Evolutionary conservation across 2,888 invertebrate genomes (phyloP), one percentile per base, ranked within the genome.

Genomic region (Peribatodes rhomboidaria): DNA sequence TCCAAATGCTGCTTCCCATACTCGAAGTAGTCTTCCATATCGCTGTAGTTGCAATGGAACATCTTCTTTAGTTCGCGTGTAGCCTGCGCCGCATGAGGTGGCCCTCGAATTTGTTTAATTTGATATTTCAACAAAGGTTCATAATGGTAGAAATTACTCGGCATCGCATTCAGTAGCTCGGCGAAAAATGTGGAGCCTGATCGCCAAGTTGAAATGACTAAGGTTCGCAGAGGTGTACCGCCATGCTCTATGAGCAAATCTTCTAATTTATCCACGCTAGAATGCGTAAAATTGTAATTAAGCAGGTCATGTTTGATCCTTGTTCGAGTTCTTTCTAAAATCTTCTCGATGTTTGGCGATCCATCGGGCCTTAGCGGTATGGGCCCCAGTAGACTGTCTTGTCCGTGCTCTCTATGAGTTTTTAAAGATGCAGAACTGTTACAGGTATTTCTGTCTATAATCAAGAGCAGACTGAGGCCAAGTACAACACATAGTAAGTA

Each of bases 171-270:
- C 47, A 98, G 84, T 44, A 98, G 95, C 80, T 98, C 98, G 55
- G 98, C 98, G 55, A 98, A 93, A 85, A 98, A 98, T 33, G 98
- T 98, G 20, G 98, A 97, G 3, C 98, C 98, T 4, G 97, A 97
- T 74, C 98, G 94, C 97, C 98, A 98, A 11, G 97, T 97, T 13
- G 98, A 97, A 65, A 98, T 89, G 71, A 98, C 95, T 46, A 98
- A 86, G 84, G 96, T 97, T 69, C 96, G 94, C 61, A 97, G 82
- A 4, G 98, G 98, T 61, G 91, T 93, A n/a, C 97, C 97, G 41
- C 95, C 95, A 39, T 94, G 92, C 74, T 96, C 96, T 73, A 96
- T 91, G 1, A 96, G 94, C 77, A 97, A 94, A 77, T 97, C 96
- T 61, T 95, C 93, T 65, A 97, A 84, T 68, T 94, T 94, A 66